Evolutionary conservation across 2,888 invertebrate species (phyloP).

Genomic region (Schizaphis graminum): DNA sequence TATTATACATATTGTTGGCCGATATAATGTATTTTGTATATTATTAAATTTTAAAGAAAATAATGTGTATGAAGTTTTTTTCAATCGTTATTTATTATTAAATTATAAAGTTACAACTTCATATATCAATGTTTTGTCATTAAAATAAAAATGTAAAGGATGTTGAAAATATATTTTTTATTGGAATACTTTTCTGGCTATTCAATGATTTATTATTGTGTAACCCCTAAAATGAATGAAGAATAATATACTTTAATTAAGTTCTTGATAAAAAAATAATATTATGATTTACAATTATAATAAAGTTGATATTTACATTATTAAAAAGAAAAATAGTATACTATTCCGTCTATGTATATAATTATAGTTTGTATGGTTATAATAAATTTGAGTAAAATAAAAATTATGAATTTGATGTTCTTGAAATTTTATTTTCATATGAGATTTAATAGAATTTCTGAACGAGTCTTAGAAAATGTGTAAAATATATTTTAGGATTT

Average conservation of each 20-base stretch:
- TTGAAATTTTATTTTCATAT: background rate
- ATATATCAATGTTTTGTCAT: background rate
- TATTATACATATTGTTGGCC: background rate
- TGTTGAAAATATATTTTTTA: background rate
- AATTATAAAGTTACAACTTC: background rate
- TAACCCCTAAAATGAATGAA: background rate
- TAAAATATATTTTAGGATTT: background rate
- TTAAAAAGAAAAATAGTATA: background rate
- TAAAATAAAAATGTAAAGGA: background rate
- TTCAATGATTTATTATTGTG: background rate
- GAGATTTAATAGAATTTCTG: background rate
- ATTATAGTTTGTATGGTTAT: background rate
- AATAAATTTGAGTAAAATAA: background rate
- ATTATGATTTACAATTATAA: background rate
- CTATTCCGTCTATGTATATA: background rate
- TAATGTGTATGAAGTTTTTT: background rate
- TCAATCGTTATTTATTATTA: background rate
- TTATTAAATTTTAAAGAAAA: background rate
- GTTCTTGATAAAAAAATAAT: background rate
- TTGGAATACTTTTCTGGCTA: background rate
- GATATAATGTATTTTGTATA: background rate
- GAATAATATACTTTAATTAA: background rate
- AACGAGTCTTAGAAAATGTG: background rate
- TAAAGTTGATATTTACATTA: background rate
- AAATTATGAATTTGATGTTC: background rate